These are phyloP conservation scores for Autographa pulchrina DNA, from an alignment of 2,888 invertebrate genomes.

Conservation along the genomic window DNA sequence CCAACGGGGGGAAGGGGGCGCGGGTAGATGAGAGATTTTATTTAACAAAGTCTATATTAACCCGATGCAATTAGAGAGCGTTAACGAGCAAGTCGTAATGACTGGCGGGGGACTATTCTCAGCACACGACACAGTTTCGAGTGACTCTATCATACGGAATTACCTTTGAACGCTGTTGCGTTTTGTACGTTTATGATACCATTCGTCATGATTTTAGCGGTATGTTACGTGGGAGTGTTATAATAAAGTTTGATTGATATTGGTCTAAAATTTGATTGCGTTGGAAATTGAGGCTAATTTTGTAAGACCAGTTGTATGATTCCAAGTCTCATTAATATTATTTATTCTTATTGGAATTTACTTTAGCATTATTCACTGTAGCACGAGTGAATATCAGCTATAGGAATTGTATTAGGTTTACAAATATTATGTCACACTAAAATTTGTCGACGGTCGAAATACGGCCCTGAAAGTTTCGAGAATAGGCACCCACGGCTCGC, in stretches of 20 bases:
- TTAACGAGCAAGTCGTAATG: constrained; percentile 88
- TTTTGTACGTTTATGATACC: background rate
- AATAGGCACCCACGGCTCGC: constrained; percentile 60
- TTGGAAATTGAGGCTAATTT: background rate
- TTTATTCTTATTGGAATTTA: background rate
- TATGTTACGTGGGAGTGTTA: background rate
- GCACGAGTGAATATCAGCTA: background rate
- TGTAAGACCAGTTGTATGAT: background rate
- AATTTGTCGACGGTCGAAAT: constrained; percentile 13
- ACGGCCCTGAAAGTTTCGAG: constrained; percentile 44
- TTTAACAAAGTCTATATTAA: constrained; percentile 90
- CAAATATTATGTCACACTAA: constrained; percentile 24
- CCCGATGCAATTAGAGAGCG: constrained; percentile 89
- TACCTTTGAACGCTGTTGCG: constrained; percentile 2
- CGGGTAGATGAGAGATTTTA: constrained; percentile 87
- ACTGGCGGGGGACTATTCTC: constrained; percentile 81
- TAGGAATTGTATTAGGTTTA: background rate
- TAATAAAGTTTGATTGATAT: background rate
- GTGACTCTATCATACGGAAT: constrained; percentile 4
- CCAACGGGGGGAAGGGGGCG: constrained; percentile 54
- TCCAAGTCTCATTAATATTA: background rate
- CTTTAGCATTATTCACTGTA: too few species aligned
- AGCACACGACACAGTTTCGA: constrained; percentile 43
- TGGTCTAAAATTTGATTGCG: background rate
- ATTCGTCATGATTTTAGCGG: background rate